Conservation (phyloP, 92 coral and sea anemone genomes). For the Montipora capitata region DNA sequence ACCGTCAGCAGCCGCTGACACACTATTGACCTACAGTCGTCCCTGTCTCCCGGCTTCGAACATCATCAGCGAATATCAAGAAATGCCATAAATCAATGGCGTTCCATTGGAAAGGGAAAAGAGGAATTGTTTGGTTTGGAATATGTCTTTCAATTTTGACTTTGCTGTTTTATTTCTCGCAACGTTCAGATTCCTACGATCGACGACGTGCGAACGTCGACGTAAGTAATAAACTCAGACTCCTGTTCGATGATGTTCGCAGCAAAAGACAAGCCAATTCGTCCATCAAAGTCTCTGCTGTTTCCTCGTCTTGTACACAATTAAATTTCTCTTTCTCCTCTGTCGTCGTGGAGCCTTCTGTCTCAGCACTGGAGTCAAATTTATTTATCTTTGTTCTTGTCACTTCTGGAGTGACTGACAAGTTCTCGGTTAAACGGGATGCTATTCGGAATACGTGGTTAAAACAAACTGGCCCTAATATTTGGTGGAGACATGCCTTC, state of each 20-base stretch:
- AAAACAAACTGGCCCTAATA: background rate
- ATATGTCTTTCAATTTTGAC: too few relatives aligned
- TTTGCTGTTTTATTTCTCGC: too few relatives aligned
- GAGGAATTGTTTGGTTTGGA: too few relatives aligned
- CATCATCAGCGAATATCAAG: too few relatives aligned
- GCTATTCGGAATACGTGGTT: background rate
- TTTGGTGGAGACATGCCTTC: background rate
- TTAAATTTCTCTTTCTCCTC: conserved; percentile 1
- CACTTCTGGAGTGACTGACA: background rate
- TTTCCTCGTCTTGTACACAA: background rate
- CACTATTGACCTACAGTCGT: too few relatives aligned
- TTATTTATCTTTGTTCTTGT: background rate
- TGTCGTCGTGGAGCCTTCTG: background rate
- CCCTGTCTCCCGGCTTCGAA: too few relatives aligned
- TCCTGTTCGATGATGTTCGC: background rate
- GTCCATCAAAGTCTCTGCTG: background rate
- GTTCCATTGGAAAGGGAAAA: too few relatives aligned
- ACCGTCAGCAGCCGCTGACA: too few relatives aligned
- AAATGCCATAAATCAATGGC: too few relatives aligned
- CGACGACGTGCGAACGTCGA: too few relatives aligned
- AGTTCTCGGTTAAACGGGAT: background rate
- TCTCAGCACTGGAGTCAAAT: background rate
- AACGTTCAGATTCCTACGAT: too few relatives aligned
- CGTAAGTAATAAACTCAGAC: too few relatives aligned
- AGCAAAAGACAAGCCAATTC: background rate